phyloP scores from a whole-genome alignment of 2,888 invertebrate species.

The Noctua janthe region DNA sequence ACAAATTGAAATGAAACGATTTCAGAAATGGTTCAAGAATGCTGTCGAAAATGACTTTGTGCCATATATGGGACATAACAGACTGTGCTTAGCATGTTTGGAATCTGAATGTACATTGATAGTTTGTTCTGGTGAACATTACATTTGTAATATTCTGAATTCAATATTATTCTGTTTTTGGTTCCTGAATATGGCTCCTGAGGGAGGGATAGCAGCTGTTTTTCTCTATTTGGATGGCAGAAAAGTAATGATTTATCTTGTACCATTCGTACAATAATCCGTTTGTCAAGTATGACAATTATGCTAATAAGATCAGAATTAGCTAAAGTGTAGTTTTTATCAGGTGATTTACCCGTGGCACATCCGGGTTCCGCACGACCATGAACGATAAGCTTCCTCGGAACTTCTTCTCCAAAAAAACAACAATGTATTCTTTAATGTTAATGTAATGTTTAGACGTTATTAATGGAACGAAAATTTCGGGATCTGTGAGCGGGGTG shows the following conservation, averaged over 20 bases:
- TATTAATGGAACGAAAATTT: too few relatives aligned
- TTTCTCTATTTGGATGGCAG: background rate
- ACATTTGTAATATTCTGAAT: background rate
- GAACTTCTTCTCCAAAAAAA: background rate
- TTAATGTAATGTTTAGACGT: too few relatives aligned
- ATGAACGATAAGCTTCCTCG: background rate
- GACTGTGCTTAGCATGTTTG: constrained; percentile 67
- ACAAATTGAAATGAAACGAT: constrained; percentile 68
- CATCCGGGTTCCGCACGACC: background rate
- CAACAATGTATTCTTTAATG: constrained; percentile 15
- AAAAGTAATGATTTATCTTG: background rate
- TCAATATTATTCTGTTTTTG: background rate
- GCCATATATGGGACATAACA: constrained; percentile 72
- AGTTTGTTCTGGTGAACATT: constrained; percentile 48
- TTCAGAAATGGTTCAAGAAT: constrained; percentile 68
- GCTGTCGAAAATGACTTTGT: constrained; percentile 69
- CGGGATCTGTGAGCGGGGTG: too few relatives aligned
- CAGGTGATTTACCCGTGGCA: background rate
- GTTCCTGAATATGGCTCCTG: background rate
- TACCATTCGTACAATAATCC: background rate
- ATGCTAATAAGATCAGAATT: background rate
- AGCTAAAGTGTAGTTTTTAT: background rate
- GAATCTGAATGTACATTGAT: constrained; percentile 40
- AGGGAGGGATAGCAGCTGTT: background rate
- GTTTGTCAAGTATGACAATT: background rate